Evolutionary conservation across 1,140 invertebrate genomes (phyloP), one percentile per base, ranked within the genome.

Genomic region (Monomorium pharaonis): DNA sequence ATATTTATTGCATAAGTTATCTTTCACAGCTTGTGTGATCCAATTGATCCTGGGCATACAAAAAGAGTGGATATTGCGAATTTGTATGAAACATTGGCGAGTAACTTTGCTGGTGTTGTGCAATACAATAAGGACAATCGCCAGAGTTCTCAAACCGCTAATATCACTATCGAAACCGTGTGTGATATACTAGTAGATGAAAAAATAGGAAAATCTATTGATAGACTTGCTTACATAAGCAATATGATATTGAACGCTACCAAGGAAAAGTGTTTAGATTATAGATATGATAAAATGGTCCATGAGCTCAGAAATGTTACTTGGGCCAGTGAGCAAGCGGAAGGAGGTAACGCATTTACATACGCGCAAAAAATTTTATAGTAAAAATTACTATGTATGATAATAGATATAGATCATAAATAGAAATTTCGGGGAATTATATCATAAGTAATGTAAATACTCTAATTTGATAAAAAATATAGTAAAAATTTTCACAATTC

Each of bases 51-150:
- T 56, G 92, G 92, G 4, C 95, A 24, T 95, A 96, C 62, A 89
- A 96, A 60, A 96, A 96, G 87, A 84, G 95, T 97, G 56, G 98
- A 99, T 91, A 96, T 98, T 3, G 95, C 97, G 0, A 98, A 97
- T 92, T 96, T 99, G 16, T 98, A 97, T 91, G 97, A 97, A 91
- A 96, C 96, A 65, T 93, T 99, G n/a, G 97, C 98, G 6, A 96
- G 97, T 51, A 98, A 98, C 94, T 97, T 98, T 93, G 97, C 97
- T 4, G 98, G 97, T 51, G 96, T 99, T 67, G 98, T 99, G 0
- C 98, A 99, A 91, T 99, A 99, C 93, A 99, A 99, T 93, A 98
- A 98, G 93, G 98, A 99, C 91, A 99, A 99, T 94, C 95, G 98
- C 60, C 97, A 96, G 90, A 96, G 96, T 54, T 95, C 95, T 0